These are phyloP conservation scores for Nasonia longicornis DNA, from an alignment of 1,140 invertebrate genomes.

Conservation along the genomic window DNA sequence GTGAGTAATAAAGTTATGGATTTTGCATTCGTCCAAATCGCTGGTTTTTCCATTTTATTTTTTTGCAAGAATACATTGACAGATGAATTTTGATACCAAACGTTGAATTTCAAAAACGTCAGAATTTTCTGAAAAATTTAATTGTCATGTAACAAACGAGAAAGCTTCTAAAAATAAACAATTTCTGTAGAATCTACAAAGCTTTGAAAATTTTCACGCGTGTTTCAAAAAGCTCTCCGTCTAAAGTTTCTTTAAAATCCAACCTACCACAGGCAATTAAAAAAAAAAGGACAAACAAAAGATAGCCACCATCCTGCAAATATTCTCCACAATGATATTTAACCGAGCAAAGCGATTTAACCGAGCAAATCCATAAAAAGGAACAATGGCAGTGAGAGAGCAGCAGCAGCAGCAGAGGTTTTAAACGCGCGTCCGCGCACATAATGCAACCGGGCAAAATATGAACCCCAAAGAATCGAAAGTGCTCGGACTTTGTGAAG, in stretches of 20 bases:
- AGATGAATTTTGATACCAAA: too few species aligned
- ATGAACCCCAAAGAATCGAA: slow-evolving; percentile 23
- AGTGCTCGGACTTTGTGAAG: slow-evolving; percentile 10
- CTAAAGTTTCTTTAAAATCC: neutral
- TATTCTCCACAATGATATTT: neutral
- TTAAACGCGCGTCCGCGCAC: slow-evolving; percentile 6
- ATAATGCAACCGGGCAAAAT: slow-evolving; percentile 20
- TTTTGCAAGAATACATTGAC: too few species aligned
- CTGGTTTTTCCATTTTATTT: too few species aligned
- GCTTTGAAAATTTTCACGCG: too few species aligned
- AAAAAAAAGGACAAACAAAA: neutral
- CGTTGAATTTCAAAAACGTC: too few species aligned
- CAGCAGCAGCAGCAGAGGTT: neutral
- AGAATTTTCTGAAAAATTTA: too few species aligned
- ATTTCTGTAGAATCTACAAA: too few species aligned
- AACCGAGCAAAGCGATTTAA: neutral
- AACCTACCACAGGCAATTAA: neutral
- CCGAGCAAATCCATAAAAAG: neutral
- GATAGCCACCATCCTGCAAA: neutral
- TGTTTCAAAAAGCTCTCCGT: neutral
- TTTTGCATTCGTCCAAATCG: too few species aligned
- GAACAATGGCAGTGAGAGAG: neutral
- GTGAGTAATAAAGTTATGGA: too few species aligned
- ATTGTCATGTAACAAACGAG: too few species aligned
- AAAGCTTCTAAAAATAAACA: too few species aligned